phyloP scores from a whole-genome alignment of 1,140 invertebrate genomes.

The Thereuonema tuberculata region DNA sequence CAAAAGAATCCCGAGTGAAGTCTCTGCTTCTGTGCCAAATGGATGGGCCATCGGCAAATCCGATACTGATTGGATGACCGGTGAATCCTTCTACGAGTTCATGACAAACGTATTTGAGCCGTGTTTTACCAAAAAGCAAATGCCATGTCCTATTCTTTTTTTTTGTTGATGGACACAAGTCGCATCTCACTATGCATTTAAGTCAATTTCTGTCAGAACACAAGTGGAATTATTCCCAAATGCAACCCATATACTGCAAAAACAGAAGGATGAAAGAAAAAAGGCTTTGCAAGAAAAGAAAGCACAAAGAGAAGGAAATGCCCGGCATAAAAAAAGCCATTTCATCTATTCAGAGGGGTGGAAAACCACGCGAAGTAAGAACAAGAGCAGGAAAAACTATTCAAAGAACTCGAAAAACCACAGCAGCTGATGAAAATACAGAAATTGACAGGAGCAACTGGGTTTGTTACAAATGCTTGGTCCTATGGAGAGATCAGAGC shows the following conservation, averaged over 20 bases:
- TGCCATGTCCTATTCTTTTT: neutral
- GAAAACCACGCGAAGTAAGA: too few relatives aligned
- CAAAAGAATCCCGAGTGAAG: slow-evolving; percentile 18
- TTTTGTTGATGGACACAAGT: slow-evolving; percentile 7
- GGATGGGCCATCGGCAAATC: neutral
- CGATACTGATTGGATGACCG: neutral
- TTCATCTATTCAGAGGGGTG: too few relatives aligned
- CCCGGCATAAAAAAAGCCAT: too few relatives aligned
- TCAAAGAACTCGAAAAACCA: too few relatives aligned
- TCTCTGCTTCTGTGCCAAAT: neutral
- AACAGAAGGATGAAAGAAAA: too few relatives aligned
- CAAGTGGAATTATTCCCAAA: slow-evolving; percentile 11
- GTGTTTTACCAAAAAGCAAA: neutral
- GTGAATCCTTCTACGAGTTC: neutral
- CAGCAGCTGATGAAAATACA: too few relatives aligned
- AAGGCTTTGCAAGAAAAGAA: too few relatives aligned
- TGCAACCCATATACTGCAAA: slow-evolving; percentile 15
- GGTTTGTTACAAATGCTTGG: too few relatives aligned
- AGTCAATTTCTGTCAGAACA: neutral
- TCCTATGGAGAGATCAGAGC: too few relatives aligned
- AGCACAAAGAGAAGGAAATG: too few relatives aligned
- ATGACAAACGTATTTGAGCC: slow-evolving; percentile 1
- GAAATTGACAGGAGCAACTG: too few relatives aligned
- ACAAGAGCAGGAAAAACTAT: too few relatives aligned
- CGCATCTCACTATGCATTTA: neutral